Evolutionary conservation across 1,140 invertebrate genomes (phyloP).

Genomic region (Trichogramma pretiosum): DNA sequence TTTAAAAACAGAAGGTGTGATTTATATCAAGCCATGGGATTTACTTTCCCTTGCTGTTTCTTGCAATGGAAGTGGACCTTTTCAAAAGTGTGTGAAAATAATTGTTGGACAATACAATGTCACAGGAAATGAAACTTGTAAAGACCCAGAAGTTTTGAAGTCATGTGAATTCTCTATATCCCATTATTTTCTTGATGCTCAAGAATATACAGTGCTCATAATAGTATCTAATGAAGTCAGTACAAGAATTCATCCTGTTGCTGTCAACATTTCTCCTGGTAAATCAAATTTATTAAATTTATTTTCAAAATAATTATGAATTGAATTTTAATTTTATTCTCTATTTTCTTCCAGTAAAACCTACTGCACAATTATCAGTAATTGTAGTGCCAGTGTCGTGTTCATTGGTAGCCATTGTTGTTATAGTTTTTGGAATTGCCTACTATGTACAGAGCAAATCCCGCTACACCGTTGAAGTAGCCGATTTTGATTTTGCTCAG

Average conservation of each 20-base stretch:
- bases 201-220: constrained; percentile 62
- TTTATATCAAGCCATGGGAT: constrained; percentile 73
- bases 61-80: constrained; percentile 63
- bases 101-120: constrained; percentile 61
- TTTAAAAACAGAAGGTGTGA: constrained; percentile 58
- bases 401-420: constrained; percentile 65
- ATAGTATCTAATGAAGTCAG: constrained; percentile 66
- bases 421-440: constrained; percentile 75
- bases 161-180: constrained; percentile 55
- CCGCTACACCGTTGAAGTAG: constrained; percentile 72
- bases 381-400: constrained; percentile 76
- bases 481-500: constrained; percentile 80
- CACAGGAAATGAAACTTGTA: constrained; percentile 70
- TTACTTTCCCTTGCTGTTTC: constrained; percentile 59
- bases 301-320: constrained; percentile 1
- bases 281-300: constrained; percentile 20
- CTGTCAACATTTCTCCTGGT: constrained; percentile 76
- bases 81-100: constrained; percentile 56
- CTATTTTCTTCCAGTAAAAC: constrained; percentile 52
- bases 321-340: constrained; percentile 8
- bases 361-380: constrained; percentile 70
- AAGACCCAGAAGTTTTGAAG: constrained; percentile 26
- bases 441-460: constrained; percentile 72
- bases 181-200: constrained; percentile 58
- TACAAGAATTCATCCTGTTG: constrained; percentile 56